Evolutionary conservation across 2,113 vertebrate genomes (phyloP).

Genomic region (Aegotheles bennettii): DNA sequence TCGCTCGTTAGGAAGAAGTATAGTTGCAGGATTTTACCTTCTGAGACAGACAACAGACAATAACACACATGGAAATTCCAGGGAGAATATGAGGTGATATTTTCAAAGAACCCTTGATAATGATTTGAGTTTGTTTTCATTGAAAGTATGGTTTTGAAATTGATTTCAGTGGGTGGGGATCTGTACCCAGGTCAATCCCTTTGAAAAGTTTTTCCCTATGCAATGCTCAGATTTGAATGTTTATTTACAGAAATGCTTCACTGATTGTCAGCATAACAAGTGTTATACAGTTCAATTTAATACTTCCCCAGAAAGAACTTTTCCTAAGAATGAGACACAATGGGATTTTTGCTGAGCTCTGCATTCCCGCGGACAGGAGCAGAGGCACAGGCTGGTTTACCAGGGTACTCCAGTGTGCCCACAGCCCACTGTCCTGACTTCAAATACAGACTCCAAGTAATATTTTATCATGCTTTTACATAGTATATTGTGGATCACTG

Average conservation of each 20-base stretch:
- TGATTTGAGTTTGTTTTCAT: neutral
- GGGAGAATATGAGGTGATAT: neutral
- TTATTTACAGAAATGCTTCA: neutral
- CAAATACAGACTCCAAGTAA: neutral
- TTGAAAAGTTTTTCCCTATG: neutral
- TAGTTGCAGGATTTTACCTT: neutral
- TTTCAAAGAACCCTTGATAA: neutral
- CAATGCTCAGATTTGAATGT: neutral
- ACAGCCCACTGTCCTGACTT: neutral
- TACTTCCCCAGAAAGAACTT: neutral
- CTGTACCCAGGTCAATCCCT: accelerated
- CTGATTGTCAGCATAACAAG: neutral
- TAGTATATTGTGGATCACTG: neutral
- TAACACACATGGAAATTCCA: neutral
- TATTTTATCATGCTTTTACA: neutral
- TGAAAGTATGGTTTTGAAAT: neutral
- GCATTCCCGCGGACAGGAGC: neutral
- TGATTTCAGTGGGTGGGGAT: neutral
- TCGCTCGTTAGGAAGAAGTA: neutral
- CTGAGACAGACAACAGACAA: neutral
- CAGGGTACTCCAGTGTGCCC: neutral
- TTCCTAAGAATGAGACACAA: neutral
- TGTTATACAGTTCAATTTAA: neutral
- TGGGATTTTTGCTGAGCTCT: accelerated
- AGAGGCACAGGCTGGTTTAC: neutral